Base-by-base conservation (phyloP, 2,113 vertebrate species). In the Eulemur rufifrons region DNA sequence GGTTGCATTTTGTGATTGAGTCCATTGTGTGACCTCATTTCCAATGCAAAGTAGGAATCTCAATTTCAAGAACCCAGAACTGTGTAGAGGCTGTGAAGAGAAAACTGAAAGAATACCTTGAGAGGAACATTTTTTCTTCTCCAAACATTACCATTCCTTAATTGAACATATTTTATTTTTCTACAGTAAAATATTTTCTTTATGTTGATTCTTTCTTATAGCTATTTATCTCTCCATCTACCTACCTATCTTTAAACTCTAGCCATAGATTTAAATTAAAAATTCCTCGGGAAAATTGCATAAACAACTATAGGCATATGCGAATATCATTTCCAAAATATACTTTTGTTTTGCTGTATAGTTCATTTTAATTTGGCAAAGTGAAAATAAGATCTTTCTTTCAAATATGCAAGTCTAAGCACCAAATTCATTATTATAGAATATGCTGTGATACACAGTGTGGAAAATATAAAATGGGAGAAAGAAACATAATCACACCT, bases 321-420 rank as follows among this genome's bases (percentile, higher is more conserved):
- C 81, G 92, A 63, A 56, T 91, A 52, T 52, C 23, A 66, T 84
- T 93, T 93, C 76, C 45, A 39, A 86, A 77, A 82, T 68, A 78
- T 10, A 69, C 63, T 78, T 86, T 74, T 91, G 23, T 90, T 92
- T 97, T 85, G 18, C 52, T 76, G 25, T 25, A 42, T 63, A 64
- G 56, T 91, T 93, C 91, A 81, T 81, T 91, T 95, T 91, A 81
- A 93, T 88, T 66, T 91, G 10, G 3, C 18, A 93, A 81, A 71
- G 34, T 85, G 29, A 86, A 91, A 97, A 71, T 63, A 45, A 85
- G 64, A 37, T 89, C 14, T 85, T 83, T 87, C 68, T 93, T 93
- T 93, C 47, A 86, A 66, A 54, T 69, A 25, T 74, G 39, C 63
- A 93, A 87, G 25, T 93, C 91, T 47, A 50, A 56, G 34, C 27